Conservation (phyloP, 2,888 invertebrate species). For the Amiota communis region DNA sequence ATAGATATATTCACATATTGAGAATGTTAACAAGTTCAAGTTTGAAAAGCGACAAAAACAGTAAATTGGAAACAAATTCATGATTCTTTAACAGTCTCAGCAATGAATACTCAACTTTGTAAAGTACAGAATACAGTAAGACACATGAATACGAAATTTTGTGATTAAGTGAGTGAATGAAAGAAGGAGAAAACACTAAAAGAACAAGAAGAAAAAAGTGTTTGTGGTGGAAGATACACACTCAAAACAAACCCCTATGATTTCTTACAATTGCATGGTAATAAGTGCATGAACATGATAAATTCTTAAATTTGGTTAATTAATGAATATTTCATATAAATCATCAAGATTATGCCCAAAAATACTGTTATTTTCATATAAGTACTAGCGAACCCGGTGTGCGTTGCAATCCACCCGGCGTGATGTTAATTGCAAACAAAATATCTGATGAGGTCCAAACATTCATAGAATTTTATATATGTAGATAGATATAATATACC, state of each 20-base stretch:
- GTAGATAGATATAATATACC: no score
- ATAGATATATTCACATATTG: background rate
- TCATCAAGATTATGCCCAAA: no score
- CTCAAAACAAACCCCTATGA: background rate
- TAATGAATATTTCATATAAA: no score
- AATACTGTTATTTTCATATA: no score
- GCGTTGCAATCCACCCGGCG: no score
- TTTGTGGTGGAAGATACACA: background rate
- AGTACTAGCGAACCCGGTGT: no score
- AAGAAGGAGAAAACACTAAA: background rate
- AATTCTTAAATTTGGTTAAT: background rate
- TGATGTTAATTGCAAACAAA: no score
- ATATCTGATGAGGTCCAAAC: no score
- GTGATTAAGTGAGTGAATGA: background rate
- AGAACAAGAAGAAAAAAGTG: no score
- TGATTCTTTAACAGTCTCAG: background rate
- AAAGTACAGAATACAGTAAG: background rate
- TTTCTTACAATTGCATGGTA: background rate
- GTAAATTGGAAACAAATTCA: background rate
- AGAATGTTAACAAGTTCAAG: background rate
- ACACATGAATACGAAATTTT: slow-evolving; percentile 8
- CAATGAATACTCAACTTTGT: background rate
- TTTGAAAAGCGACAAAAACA: background rate
- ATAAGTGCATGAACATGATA: background rate
- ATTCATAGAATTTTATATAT: no score